These are phyloP conservation scores for Seriola aureovittata DNA, from an alignment of 2,113 vertebrate genomes.

Conservation along the genomic window DNA sequence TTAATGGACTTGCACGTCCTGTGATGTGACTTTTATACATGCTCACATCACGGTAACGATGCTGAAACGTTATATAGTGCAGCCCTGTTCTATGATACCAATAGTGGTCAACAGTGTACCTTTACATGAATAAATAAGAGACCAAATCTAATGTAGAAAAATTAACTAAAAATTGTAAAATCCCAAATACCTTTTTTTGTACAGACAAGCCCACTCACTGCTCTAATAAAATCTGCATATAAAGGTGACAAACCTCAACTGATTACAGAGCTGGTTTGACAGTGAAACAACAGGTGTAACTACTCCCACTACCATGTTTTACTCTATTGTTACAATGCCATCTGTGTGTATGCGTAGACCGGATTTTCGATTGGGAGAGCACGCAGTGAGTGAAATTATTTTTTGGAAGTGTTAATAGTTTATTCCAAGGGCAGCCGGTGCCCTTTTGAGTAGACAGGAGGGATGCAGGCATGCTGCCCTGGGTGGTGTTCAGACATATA, in stretches of 20 bases:
- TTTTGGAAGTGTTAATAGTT: slow-evolving; percentile 46
- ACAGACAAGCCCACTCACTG: background rate
- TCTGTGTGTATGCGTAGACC: slow-evolving; percentile 25
- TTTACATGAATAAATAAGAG: background rate
- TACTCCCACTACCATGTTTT: background rate
- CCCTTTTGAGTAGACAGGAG: slow-evolving; percentile 42
- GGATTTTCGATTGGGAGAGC: background rate
- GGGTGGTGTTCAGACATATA: slow-evolving; percentile 53
- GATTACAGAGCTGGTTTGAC: slow-evolving; percentile 31
- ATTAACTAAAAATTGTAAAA: background rate
- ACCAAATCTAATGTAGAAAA: background rate
- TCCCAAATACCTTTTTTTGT: background rate
- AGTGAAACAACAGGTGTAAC: slow-evolving; percentile 12
- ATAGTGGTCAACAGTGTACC: background rate
- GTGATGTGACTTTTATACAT: too few relatives aligned
- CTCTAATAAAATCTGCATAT: slow-evolving; percentile 14
- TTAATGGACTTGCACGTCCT: too few relatives aligned
- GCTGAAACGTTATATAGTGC: too few relatives aligned
- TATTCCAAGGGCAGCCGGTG: slow-evolving; percentile 41
- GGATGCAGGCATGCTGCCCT: slow-evolving; percentile 48
- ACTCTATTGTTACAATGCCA: slow-evolving; percentile 10
- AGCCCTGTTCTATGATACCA: background rate
- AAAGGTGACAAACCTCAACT: slow-evolving; percentile 13
- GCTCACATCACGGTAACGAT: too few relatives aligned
- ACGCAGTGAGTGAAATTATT: slow-evolving; percentile 23